A percentile compares a stretch with the other conserved stretches of the same genome.
Evolutionary conservation across 2,888 invertebrate species (phyloP).

Genomic region (Harpagoxenus sublaevis): DNA sequence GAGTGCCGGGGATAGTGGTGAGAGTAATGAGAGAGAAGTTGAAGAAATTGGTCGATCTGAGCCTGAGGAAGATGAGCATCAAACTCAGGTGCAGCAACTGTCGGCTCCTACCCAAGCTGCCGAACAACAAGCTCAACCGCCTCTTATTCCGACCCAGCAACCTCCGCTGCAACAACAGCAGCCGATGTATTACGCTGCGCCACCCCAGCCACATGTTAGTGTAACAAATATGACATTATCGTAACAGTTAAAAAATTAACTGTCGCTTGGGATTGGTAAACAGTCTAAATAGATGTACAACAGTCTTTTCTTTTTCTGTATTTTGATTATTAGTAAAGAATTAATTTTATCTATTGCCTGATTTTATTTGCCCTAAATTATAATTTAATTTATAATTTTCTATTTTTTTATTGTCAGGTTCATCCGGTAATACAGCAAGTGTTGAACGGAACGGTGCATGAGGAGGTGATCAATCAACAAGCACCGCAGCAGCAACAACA

Average conservation of each 20-base stretch:
- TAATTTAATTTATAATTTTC: not conserved
- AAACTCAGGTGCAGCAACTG: conserved; percentile 80
- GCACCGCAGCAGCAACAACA: conserved; percentile 77
- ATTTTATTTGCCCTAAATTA: not conserved
- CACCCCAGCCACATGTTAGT: conserved; percentile 79
- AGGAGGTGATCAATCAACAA: conserved; percentile 83
- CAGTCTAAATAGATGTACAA: not conserved
- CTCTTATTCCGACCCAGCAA: conserved; percentile 78
- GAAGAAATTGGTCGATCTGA: conserved; percentile 90
- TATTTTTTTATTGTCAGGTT: conserved; percentile 74
- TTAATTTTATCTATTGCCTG: not conserved
- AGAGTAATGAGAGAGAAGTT: conserved; percentile 85
- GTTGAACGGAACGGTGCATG: conserved; percentile 85
- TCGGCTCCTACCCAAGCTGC: conserved; percentile 74
- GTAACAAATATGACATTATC: conserved; percentile 5
- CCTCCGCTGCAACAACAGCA: conserved; percentile 79
- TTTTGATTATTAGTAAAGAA: not conserved
- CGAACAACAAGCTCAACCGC: conserved; percentile 77
- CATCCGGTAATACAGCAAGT: conserved; percentile 83
- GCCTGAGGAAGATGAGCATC: conserved; percentile 89
- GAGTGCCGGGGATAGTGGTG: conserved; percentile 79
- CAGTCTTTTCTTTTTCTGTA: not conserved
- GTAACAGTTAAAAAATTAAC: not conserved
- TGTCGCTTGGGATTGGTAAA: not conserved
- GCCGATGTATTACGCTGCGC: conserved; percentile 77